Conservation (phyloP, 2,888 invertebrate genomes). For the Rhyacophila evoluta region DNA sequence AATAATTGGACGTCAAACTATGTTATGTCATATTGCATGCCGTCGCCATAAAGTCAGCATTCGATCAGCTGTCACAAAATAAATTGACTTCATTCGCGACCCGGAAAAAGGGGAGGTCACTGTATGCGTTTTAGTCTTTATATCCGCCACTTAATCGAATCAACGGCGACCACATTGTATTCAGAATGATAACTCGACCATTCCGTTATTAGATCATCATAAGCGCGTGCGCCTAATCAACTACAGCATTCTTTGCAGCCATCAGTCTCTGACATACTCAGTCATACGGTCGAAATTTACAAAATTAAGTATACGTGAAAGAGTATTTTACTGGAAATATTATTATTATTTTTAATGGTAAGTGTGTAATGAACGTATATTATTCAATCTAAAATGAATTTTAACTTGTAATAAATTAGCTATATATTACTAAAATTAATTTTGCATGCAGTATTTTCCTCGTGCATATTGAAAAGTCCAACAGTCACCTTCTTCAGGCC, state of each 20-base stretch:
- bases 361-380: too few species aligned
- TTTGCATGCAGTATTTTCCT: background rate
- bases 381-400: too few species aligned
- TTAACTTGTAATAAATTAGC: too few species aligned
- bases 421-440: too few species aligned
- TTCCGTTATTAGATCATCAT: background rate
- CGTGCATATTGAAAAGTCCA: background rate
- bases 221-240: slow-evolving; percentile 9
- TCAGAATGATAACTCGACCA: background rate
- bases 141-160: slow-evolving; percentile 3
- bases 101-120: background rate
- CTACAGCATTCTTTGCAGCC: background rate
- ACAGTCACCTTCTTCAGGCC: background rate
- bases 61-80: background rate
- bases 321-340: too few species aligned
- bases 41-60: background rate
- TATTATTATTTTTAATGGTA: too few species aligned
- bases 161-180: background rate
- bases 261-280: too few species aligned
- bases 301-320: too few species aligned
- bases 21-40: background rate
- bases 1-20: background rate
- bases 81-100: background rate
- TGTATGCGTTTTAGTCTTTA: background rate
- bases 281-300: too few species aligned